Conservation (phyloP, 2,797 vertebrate species). For the Glossophaga mutica region DNA sequence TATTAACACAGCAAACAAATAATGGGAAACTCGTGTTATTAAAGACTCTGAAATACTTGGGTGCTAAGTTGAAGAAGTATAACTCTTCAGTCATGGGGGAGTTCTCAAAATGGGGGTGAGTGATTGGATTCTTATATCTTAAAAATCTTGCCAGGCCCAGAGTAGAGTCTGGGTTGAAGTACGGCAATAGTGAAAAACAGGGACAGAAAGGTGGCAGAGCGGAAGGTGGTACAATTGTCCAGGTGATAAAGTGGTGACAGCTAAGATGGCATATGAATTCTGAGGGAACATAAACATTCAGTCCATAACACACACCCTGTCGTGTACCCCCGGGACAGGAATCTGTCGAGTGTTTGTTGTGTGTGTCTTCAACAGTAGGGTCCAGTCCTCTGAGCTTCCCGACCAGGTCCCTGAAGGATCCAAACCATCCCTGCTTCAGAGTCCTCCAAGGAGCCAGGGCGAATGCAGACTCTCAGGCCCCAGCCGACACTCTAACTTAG, state of each 20-base stretch:
- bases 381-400: background rate
- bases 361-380: background rate
- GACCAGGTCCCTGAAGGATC: background rate
- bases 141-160: background rate
- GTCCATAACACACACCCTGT: background rate
- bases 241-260: background rate
- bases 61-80: no score
- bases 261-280: background rate
- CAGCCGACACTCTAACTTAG: no score
- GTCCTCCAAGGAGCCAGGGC: background rate
- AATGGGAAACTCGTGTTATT: background rate
- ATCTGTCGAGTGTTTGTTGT: background rate
- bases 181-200: background rate
- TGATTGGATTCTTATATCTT: background rate
- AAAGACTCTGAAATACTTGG: background rate
- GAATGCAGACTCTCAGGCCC: background rate
- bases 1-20: background rate
- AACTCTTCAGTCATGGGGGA: background rate
- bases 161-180: background rate
- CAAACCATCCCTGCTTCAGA: background rate
- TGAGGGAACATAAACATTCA: background rate
- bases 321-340: no score
- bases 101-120: background rate
- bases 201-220: background rate
- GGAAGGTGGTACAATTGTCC: background rate